Percentiles rank a stretch among this genome's conserved stretches.
Conservation (phyloP, 2,797 vertebrate species). For the Menidia menidia region DNA sequence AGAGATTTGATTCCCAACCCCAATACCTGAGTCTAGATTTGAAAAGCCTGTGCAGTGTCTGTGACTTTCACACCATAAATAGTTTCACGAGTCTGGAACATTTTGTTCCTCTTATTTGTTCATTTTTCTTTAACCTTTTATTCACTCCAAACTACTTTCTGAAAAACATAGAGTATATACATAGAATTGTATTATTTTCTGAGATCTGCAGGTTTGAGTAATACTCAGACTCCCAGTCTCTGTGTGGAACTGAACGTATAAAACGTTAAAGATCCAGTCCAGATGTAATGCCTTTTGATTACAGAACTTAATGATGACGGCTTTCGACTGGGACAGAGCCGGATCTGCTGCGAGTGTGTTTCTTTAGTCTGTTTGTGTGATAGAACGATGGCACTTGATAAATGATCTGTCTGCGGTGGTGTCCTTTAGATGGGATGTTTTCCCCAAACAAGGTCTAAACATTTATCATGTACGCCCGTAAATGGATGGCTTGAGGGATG, state of each 20-base stretch:
- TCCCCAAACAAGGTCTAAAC: constrained; percentile 79
- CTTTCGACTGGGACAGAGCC: constrained; percentile 55
- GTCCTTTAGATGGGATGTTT: constrained; percentile 80
- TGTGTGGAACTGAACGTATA: constrained; percentile 21
- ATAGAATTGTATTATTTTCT: background rate
- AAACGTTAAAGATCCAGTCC: constrained; percentile 30
- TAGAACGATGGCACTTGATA: constrained; percentile 54
- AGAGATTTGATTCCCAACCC: no score
- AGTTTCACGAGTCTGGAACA: no score
- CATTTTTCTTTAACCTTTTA: constrained; percentile 1
- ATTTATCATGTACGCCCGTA: constrained; percentile 75
- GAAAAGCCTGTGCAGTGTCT: no score
- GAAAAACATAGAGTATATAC: background rate
- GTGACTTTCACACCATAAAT: no score
- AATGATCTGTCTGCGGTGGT: constrained; percentile 70
- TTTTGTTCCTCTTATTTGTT: background rate
- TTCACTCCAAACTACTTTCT: background rate
- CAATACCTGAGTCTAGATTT: no score
- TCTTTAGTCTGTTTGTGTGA: constrained; percentile 26
- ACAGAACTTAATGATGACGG: constrained; percentile 56
- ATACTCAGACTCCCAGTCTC: background rate
- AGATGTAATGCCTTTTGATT: constrained; percentile 51
- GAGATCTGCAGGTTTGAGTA: background rate
- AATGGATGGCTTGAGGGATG: constrained; percentile 65
- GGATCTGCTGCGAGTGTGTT: constrained; percentile 24